These are phyloP conservation scores for Prietella phreatophila DNA, from an alignment of 2,113 vertebrate species.

Conservation along the genomic window DNA sequence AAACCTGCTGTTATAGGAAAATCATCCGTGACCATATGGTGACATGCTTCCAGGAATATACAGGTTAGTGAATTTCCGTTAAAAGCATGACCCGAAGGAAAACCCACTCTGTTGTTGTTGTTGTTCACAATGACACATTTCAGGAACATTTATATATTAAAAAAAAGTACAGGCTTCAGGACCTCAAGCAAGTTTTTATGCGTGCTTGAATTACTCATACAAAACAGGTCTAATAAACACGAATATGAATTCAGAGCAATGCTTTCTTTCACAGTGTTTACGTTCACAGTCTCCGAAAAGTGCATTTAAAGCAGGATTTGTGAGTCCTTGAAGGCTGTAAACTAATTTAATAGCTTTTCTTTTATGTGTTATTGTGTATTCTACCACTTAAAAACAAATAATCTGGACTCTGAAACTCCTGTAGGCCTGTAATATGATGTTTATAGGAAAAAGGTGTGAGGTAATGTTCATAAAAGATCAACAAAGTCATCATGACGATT, in stretches of 20 bases:
- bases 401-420: background rate
- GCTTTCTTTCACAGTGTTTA: background rate
- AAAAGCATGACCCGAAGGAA: background rate
- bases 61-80: background rate
- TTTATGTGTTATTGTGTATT: background rate
- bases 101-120: background rate
- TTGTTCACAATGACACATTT: no score
- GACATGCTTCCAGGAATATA: background rate
- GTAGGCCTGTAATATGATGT: background rate
- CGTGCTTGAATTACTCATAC: no score
- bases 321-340: background rate
- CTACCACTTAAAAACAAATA: background rate
- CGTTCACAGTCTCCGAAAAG: background rate
- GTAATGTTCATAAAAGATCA: no score
- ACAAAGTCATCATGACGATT: background rate
- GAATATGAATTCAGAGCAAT: background rate
- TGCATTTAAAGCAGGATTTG: background rate
- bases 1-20: background rate
- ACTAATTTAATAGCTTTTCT: background rate
- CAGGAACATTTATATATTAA: background rate
- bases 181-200: background rate
- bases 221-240: background rate
- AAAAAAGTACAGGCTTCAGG: background rate
- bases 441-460: no score
- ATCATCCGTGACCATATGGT: background rate